Conservation (phyloP, 2,113 vertebrate species). For the Boleophthalmus pectinirostris region DNA sequence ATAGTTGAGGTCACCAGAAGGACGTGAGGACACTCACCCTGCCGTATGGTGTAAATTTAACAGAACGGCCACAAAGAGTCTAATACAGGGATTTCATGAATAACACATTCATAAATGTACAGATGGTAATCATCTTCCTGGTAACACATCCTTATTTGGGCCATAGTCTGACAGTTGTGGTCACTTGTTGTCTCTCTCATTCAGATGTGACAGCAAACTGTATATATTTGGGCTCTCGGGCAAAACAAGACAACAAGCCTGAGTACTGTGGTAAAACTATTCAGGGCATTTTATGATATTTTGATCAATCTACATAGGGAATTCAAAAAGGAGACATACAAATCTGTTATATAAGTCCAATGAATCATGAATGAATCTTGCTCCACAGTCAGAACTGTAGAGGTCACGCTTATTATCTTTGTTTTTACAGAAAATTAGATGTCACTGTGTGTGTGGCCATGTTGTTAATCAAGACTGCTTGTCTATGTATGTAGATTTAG, state of each 20-base stretch:
- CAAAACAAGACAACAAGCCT: background rate
- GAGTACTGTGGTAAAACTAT: conserved; percentile 3
- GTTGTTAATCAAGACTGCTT: background rate
- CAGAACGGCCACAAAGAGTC: background rate
- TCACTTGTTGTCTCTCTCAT: background rate
- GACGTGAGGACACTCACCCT: conserved; percentile 1
- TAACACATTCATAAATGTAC: background rate
- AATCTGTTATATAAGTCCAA: background rate
- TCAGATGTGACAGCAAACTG: conserved; percentile 5
- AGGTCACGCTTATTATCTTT: background rate
- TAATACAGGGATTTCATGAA: background rate
- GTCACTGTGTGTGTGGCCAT: background rate
- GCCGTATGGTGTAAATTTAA: background rate
- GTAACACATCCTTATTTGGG: background rate
- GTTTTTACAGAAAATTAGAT: background rate
- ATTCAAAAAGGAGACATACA: background rate
- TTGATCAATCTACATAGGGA: background rate
- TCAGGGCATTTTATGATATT: conserved; percentile 1
- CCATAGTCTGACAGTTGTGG: background rate
- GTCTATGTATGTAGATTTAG: background rate
- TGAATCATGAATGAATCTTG: background rate
- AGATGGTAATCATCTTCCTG: background rate
- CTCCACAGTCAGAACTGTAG: background rate
- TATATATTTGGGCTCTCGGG: background rate
- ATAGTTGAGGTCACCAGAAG: background rate